phyloP scores from a whole-genome alignment of 2,888 invertebrate genomes.

The Bembecia ichneumoniformis region DNA sequence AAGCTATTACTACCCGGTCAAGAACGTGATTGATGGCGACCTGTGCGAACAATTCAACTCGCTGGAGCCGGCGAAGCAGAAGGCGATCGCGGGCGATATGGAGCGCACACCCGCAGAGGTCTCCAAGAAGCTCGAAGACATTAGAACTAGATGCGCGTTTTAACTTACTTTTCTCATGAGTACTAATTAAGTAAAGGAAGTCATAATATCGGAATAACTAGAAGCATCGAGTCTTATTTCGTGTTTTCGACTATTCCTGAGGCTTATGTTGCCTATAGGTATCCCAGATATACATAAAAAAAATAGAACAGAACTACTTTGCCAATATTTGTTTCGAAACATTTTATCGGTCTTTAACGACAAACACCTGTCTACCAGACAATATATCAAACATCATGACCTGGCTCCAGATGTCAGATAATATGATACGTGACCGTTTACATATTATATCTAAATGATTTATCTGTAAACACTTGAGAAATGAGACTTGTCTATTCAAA shows the following conservation, averaged over 20 bases:
- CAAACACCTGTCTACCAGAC: background rate
- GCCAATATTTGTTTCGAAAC: background rate
- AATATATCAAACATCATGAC: background rate
- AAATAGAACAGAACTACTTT: no score
- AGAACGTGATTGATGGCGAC: slow-evolving; percentile 99
- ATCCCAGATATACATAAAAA: no score
- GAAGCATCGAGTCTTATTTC: no score
- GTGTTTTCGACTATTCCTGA: no score
- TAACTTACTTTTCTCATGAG: slow-evolving; percentile 61
- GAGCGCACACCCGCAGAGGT: slow-evolving; percentile 97
- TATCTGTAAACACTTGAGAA: background rate
- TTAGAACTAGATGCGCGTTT: slow-evolving; percentile 98
- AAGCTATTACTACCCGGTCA: slow-evolving; percentile 97
- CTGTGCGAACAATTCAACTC: slow-evolving; percentile 99
- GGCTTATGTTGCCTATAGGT: no score
- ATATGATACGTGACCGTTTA: background rate
- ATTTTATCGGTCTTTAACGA: background rate
- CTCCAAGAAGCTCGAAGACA: slow-evolving; percentile 98
- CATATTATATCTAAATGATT: background rate
- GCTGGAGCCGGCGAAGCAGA: slow-evolving; percentile 93
- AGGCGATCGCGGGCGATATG: slow-evolving; percentile 93
- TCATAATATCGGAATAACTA: no score
- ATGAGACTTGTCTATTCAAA: background rate
- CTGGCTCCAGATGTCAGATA: background rate
- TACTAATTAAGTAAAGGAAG: no score